A percentile compares a stretch with the other conserved stretches of the same genome.
These are phyloP conservation scores for Cnemophilus loriae DNA, from an alignment of 2,113 vertebrate genomes.

Conservation along the genomic window DNA sequence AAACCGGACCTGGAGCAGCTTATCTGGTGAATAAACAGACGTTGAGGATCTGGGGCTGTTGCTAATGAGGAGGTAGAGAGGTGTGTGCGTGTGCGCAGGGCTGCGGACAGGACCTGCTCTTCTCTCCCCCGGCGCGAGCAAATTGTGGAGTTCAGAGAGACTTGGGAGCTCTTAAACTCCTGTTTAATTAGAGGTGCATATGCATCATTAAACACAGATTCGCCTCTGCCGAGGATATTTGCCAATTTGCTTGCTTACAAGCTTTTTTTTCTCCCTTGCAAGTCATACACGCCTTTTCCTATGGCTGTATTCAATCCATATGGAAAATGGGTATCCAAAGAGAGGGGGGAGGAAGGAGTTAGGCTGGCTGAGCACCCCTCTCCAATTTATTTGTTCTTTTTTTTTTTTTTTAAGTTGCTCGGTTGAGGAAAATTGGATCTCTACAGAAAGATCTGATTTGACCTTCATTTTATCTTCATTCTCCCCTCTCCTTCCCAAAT, in stretches of 20 bases:
- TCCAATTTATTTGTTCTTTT: not conserved
- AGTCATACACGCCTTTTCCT: not conserved
- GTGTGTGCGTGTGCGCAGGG: not conserved
- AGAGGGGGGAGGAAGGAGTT: slow-evolving; percentile 2
- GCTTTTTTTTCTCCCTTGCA: not conserved
- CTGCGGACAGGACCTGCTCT: not conserved
- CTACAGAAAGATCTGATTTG: slow-evolving; percentile 38
- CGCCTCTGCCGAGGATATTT: not conserved
- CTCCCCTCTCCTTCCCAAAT: slow-evolving; percentile 22
- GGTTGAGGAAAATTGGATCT: slow-evolving; percentile 36
- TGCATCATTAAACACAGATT: slow-evolving; percentile 13
- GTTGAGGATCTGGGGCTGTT: not conserved
- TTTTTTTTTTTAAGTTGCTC: slow-evolving; percentile 10
- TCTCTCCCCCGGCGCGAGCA: not conserved
- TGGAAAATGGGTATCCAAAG: not conserved
- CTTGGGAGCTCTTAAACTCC: slow-evolving; percentile 9
- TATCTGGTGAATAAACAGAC: slow-evolving; percentile 77
- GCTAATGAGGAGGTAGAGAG: slow-evolving; percentile 4
- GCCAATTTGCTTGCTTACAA: slow-evolving; percentile 12
- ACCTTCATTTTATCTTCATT: slow-evolving; percentile 56
- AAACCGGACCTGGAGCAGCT: slow-evolving; percentile 85
- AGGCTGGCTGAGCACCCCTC: slow-evolving; percentile 1
- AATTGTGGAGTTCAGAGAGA: not conserved
- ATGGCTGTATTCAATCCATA: not conserved
- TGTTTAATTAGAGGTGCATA: slow-evolving; percentile 13